Evolutionary conservation across 2,888 invertebrate species (phyloP), one percentile per base, ranked within the genome.

Genomic region (Bugula neritina): DNA sequence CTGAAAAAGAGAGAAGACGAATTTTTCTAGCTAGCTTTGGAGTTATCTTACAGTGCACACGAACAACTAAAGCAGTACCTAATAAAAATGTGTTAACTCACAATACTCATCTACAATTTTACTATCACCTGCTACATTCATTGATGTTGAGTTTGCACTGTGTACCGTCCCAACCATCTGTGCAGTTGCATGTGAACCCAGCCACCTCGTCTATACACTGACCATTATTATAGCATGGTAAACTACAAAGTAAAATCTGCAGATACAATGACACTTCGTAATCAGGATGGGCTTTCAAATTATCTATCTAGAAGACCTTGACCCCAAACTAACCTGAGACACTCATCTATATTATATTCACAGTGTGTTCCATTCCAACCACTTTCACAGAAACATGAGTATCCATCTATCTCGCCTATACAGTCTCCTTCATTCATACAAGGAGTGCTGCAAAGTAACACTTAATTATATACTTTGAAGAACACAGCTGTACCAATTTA

Each of bases 111-210:
- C n/a, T n/a, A n/a, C n/a, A n/a, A n/a, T n/a, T n/a, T n/a, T n/a
- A n/a, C n/a, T n/a, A n/a, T n/a, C 23, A 57, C 57, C 57, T 57
- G n/a, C 23, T 27, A n/a, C 57, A 57, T 27, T 57, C 57, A n/a
- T 57, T 57, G 27, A 57, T 57, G 23, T 57, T 27, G 3, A 17
- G 57, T 57, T 21, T n/a, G 23, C 57, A 57, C 57, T 57, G 23
- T 17, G 23, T 13, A 25, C 57, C 57, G 23, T n/a, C 23, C 57
- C 57, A 57, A 5, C 57, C 57, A 25, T 5, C 23, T 3, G n/a
- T 27, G 23, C 57, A 57, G 57, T 57, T 27, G 23, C 57, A 57
- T 21, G 57, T 27, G 23, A 25, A 57, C 27, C 57, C 57, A 13
- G 5, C 57, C 23, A 57, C 23, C 23, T 57, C 57, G 23, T 57